These are phyloP conservation scores for Aplysia californica DNA, from an alignment of 1,140 invertebrate species.

Conservation along the genomic window DNA sequence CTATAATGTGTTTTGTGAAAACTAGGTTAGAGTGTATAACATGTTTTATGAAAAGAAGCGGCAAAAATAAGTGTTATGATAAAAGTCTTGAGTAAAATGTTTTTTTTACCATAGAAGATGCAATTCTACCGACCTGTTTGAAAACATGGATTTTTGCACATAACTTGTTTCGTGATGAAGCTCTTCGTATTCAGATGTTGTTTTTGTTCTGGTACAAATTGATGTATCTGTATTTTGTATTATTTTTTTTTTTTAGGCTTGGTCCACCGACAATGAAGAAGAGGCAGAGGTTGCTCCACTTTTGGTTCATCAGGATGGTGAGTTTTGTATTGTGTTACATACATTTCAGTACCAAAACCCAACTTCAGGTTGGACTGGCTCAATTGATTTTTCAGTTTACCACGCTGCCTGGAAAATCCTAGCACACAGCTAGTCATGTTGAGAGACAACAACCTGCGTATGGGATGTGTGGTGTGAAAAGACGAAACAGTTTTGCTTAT, in stretches of 20 bases:
- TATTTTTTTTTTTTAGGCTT: background rate
- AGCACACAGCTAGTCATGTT: no score
- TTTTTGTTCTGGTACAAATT: background rate
- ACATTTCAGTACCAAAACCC: no score
- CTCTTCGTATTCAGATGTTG: background rate
- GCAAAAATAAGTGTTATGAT: background rate
- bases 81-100: background rate
- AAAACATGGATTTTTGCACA: background rate
- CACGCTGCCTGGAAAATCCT: no score
- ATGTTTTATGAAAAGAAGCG: background rate
- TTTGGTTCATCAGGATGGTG: conserved; percentile 16
- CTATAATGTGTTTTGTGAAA: no score
- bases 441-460: no score
- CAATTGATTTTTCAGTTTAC: no score
- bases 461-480: background rate
- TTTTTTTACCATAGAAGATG: background rate
- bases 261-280: background rate
- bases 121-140: background rate
- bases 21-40: no score
- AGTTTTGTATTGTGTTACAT: background rate
- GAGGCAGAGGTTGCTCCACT: background rate
- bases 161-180: background rate
- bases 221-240: no score
- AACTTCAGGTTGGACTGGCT: no score
- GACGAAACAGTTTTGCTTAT: background rate